Conservation (phyloP, 2,888 invertebrate species). For the Drosophila quinaria region DNA sequence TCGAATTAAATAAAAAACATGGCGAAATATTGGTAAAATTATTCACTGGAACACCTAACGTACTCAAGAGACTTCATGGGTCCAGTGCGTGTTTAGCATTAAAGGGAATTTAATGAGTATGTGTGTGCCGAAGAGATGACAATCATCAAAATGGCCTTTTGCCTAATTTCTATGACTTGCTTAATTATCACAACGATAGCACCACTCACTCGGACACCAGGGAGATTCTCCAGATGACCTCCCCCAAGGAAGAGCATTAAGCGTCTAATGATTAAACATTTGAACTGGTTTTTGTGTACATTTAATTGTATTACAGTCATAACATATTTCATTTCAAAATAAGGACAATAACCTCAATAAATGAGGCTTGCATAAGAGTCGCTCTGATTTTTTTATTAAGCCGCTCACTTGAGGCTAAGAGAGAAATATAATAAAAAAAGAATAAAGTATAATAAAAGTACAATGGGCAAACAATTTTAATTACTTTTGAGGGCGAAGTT, state of each 20-base stretch:
- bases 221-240: constrained; percentile 47
- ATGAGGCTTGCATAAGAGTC: constrained; percentile 19
- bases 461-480: constrained; percentile 69
- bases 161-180: constrained; percentile 82
- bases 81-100: constrained; percentile 41
- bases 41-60: constrained; percentile 29
- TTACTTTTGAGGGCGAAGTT: constrained; percentile 70
- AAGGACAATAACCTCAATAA: constrained; percentile 53
- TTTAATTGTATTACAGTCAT: constrained; percentile 70
- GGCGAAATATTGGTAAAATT: constrained; percentile 1
- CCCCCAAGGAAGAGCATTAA: constrained; percentile 61
- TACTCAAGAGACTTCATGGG: neutral
- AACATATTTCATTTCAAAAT: constrained; percentile 50
- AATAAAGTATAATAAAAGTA: constrained; percentile 15
- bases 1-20: neutral
- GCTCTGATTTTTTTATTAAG: constrained; percentile 35
- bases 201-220: constrained; percentile 32
- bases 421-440: constrained; percentile 13
- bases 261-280: constrained; percentile 81
- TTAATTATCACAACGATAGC: constrained; percentile 75
- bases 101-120: constrained; percentile 61
- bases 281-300: constrained; percentile 71
- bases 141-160: constrained; percentile 81
- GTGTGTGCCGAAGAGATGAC: constrained; percentile 59
- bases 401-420: constrained; percentile 14